Base-by-base conservation (phyloP, 2,888 invertebrate genomes). In the Cyclophora albipunctata region DNA sequence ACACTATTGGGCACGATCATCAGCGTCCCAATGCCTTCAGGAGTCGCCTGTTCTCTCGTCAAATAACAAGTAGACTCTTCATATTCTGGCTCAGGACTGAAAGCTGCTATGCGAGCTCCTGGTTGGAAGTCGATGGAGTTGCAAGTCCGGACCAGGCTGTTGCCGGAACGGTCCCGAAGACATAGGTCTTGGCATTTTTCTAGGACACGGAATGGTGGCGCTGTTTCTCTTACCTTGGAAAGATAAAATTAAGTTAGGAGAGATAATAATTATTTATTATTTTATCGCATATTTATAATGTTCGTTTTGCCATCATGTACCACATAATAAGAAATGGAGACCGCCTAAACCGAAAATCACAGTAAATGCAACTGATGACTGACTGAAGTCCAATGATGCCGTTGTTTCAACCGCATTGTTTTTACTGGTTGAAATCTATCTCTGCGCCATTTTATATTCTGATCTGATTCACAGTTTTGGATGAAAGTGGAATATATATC, bases 91-190 rank as follows among this genome's bases (percentile, higher is more conserved):
- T 92, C 92, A 4, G 93, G 93, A 60, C 94, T 95, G 67, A 94
- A 96, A 0, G 94, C 94, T 40, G 95, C 94, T 59, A 95, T 95
- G 42, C 96, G 90, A 60, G 94, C 94, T 51, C 96, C 97, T 0
- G 96, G 96, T 79, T 96, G 95, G 73, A 96, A 97, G 81, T 97
- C 96, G 63, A 97, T 96, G 45, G 96, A 96, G 55, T 94, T 93
- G 77, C 96, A 97, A 2, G 94, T 92, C 59, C 96, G 90, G 33
- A 96, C 95, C 45, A 96, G 90, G 75, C 96, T 95, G 75, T 94
- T 95, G 5, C 93, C 92, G 90, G 76, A 96, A 57, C 96, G 91
- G 75, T 96, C 96, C 20, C 96, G 91, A 52, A 96, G 82, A 69
- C 96, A 97, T 5, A 96, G 81, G 67, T 95, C 95, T 78, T 95